phyloP scores from a whole-genome alignment of 2,113 vertebrate genomes.

The Neoarius graeffei region DNA sequence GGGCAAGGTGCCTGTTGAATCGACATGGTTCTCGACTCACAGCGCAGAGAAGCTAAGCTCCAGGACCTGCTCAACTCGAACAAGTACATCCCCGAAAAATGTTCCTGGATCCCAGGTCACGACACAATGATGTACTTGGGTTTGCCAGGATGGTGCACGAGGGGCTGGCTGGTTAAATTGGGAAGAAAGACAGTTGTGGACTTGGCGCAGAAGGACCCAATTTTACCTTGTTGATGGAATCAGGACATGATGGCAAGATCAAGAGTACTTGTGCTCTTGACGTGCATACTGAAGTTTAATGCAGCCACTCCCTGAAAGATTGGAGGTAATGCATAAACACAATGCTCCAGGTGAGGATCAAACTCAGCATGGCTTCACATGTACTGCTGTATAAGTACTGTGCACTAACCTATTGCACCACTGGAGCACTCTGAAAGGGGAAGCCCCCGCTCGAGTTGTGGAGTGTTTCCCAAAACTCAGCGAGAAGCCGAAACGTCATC shows the following conservation, averaged over 20 bases:
- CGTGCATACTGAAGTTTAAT: too few relatives aligned
- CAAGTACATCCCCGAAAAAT: too few relatives aligned
- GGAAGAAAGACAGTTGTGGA: too few relatives aligned
- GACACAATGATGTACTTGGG: too few relatives aligned
- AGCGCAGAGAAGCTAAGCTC: background rate
- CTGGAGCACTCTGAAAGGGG: slow-evolving; percentile 78
- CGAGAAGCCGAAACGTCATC: background rate
- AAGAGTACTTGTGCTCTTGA: too few relatives aligned
- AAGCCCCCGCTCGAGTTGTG: background rate
- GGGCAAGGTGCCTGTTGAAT: background rate
- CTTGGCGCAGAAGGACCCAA: too few relatives aligned
- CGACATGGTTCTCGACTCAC: background rate
- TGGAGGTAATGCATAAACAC: background rate
- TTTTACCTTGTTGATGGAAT: too few relatives aligned
- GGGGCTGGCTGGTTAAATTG: too few relatives aligned
- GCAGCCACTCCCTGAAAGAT: background rate
- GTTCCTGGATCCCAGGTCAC: too few relatives aligned
- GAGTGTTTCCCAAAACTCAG: background rate
- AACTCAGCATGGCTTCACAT: background rate
- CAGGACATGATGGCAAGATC: too few relatives aligned
- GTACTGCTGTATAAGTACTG: slow-evolving; percentile 99
- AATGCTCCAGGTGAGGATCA: background rate
- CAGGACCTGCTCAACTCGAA: too few relatives aligned
- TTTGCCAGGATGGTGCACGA: too few relatives aligned
- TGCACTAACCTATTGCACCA: slow-evolving; percentile 99